Evolutionary conservation across 2,113 vertebrate genomes (phyloP), one percentile per base, ranked within the genome.

Genomic region (Rhipidura dahli): DNA sequence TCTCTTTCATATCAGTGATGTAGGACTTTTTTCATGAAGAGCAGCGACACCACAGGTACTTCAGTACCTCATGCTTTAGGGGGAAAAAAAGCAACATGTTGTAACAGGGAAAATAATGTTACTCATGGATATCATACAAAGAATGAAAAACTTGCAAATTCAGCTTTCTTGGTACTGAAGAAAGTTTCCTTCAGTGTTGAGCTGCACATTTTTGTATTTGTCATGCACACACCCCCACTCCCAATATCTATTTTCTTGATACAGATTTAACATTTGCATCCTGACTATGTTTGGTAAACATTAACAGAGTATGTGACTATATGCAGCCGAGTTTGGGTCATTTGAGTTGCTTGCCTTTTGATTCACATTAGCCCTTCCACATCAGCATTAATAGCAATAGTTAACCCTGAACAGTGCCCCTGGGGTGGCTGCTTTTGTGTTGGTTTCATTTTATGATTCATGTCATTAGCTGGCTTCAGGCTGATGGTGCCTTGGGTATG

Each of bases 221-320:
- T 71, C 16, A 31, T 45, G 42, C 22, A 9, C 19, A 7, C 5
- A 1, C 17, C 4, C 44, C 3, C 42, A 12, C 6, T 5, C 1
- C 3, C 9, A 10, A 0, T 37, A 30, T 50, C 18, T 92, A 4
- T 69, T 77, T 77, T 53, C 40, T 70, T 59, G 17, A 24, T 45
- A 5, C 1, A 33, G 3, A 37, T 72, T 45, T 78, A 66, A n/a
- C 12, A 12, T 37, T 69, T 89, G 14, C 1, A 0, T 87, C 17
- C 28, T 91, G 57, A 21, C 28, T 54, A 0, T 54, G 17, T 50
- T 78, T 64, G 33, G 15, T n/a, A 8, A n/a, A 6, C 15, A 61
- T 50, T 15, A 73, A 42, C 22, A 42, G 72, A n/a, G 31, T 37
- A 14, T 15, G 1, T 26, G 27, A 27, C 26, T 59, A 5, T 24